Base-by-base conservation (phyloP, 2,888 invertebrate species). In the Hermodice carunculata region DNA sequence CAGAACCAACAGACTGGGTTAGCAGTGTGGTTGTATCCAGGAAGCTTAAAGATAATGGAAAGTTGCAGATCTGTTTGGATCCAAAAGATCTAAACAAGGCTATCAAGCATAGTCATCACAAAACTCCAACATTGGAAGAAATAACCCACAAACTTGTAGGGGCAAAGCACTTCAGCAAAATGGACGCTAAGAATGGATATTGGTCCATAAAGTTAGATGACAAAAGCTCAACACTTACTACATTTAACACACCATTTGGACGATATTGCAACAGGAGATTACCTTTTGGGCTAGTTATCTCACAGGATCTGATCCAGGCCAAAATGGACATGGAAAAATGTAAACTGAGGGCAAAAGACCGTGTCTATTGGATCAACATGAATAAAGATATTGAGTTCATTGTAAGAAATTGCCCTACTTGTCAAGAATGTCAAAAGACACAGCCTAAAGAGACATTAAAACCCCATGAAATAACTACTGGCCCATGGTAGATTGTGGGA, bases 71-170 rank as follows among this genome's bases (percentile, higher is more conserved):
- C 17, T 37, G 37, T 17, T 37, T 14, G 17, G 51, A 51, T 51
- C 51, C n/a, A n/a, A n/a, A n/a, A n/a, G n/a, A n/a, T n/a, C n/a
- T n/a, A n/a, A n/a, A n/a, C n/a, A n/a, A n/a, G 22, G 71, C 67
- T 0, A 69, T 75, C 4, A 24, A 22, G 22, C 40, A 71, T 42
- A 66, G 70, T 1, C 73, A 72, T 42, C 60, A 66, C 34, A 31
- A 22, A 17, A 63, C 54, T 44, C 60, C 32, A 3, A 66, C 66
- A 5, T n/a, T 63, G 14, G 63, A 63, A 4, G 63, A 59, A n/a
- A 51, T 60, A 17, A 48, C 32, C 14, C 37, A 58, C 31, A 37
- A 44, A 17, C 51, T 58, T 6, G 29, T 31, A n/a, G 49, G 48
- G 40, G 61, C 44, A 14, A 57, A 57, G 42, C 48, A 52, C 37